A percentile compares a stretch with the other conserved stretches of the same genome.
These are phyloP conservation scores for Incurvaria masculella DNA, from an alignment of 2,888 invertebrate genomes.

Conservation along the genomic window DNA sequence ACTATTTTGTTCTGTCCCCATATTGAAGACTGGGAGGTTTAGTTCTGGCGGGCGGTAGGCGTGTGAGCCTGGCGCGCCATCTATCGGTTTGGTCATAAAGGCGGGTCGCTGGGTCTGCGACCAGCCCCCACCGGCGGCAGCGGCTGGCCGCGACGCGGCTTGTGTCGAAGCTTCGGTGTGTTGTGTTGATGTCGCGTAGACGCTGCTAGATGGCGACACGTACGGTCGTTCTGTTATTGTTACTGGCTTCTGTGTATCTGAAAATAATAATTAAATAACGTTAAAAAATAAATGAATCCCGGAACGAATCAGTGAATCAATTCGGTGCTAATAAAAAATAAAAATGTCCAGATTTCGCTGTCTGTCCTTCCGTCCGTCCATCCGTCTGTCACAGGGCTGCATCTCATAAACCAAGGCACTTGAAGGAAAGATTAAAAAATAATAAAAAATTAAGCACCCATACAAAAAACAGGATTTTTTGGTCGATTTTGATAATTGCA, in stretches of 20 bases:
- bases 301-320: no score
- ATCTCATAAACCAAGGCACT: no score
- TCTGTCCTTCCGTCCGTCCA: no score
- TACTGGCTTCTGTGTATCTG: conserved; percentile 34
- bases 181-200: conserved; percentile 25
- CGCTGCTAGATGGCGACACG: conserved; percentile 39
- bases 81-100: conserved; percentile 53
- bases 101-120: conserved; percentile 47
- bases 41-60: conserved; percentile 48
- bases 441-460: no score
- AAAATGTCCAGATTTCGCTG: no score
- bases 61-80: conserved; percentile 44
- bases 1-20: conserved; percentile 54
- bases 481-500: no score
- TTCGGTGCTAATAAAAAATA: no score
- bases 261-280: conserved; percentile 14
- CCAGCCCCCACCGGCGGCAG: conserved; percentile 15
- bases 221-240: conserved; percentile 37
- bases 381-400: no score
- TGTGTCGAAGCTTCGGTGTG: conserved; percentile 32
- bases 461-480: no score
- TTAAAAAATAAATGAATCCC: no score
- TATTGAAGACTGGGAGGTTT: conserved; percentile 44
- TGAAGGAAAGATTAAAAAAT: no score
- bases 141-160: conserved; percentile 32